phyloP scores from a whole-genome alignment of 2,113 vertebrate species.

The Benitochromis conjunctus region DNA sequence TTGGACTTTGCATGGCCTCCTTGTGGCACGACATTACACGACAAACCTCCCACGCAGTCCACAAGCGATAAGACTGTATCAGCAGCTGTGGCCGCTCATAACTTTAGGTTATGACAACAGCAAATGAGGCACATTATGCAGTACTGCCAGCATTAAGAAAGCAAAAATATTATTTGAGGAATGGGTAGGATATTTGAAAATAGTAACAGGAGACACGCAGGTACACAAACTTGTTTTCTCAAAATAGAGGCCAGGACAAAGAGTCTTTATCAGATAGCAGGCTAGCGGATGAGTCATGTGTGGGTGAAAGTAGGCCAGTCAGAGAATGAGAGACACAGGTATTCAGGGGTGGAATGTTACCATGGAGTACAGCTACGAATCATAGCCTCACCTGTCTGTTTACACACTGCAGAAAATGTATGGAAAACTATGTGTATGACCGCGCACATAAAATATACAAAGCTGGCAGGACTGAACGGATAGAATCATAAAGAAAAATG shows the following conservation, averaged over 20 bases:
- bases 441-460: neutral
- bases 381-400: neutral
- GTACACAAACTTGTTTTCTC: constrained; percentile 29
- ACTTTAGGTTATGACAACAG: constrained; percentile 31
- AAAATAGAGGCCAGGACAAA: constrained; percentile 36
- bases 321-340: constrained; percentile 33
- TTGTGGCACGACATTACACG: constrained; percentile 35
- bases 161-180: neutral
- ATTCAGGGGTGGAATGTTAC: constrained; percentile 35
- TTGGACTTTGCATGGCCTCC: constrained; percentile 60
- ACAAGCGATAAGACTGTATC: constrained; percentile 39
- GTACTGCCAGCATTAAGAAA: neutral
- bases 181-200: neutral
- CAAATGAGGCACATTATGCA: neutral
- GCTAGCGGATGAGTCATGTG: constrained; percentile 50
- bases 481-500: neutral
- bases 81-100: neutral
- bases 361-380: neutral
- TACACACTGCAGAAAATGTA: neutral
- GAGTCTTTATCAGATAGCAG: constrained; percentile 52
- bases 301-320: constrained; percentile 58
- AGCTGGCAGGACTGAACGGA: neutral
- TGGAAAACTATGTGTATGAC: neutral
- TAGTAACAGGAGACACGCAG: neutral
- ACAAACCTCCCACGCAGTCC: constrained; percentile 64